Conservation (phyloP, 2,113 vertebrate species). For the Actenoides lindsayi region DNA sequence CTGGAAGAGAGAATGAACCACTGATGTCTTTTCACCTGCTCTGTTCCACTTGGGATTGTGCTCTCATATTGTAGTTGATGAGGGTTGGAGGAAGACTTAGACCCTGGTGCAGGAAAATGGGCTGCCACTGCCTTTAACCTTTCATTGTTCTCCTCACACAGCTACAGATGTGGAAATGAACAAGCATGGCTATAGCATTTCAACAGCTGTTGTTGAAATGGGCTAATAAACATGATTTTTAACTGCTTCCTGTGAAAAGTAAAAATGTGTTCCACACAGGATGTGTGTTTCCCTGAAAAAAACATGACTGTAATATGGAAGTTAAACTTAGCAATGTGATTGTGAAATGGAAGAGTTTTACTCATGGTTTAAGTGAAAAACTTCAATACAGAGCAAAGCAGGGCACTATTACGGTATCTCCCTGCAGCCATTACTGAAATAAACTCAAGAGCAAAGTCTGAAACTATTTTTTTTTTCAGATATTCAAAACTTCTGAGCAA, state of each 20-base stretch:
- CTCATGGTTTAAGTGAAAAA: background rate
- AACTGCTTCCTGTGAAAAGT: constrained; percentile 51
- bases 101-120: background rate
- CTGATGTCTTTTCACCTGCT: background rate
- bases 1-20: background rate
- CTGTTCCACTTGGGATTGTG: background rate
- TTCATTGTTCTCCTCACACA: background rate
- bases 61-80: background rate
- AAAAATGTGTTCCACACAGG: background rate
- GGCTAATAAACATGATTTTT: constrained; percentile 18
- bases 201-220: background rate
- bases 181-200: background rate
- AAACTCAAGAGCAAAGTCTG: background rate
- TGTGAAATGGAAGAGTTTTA: background rate
- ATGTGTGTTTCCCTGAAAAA: constrained; percentile 19
- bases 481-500: background rate
- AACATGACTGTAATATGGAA: background rate
- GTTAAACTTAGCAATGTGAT: background rate
- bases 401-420: background rate
- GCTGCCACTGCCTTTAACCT: background rate
- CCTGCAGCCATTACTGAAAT: background rate
- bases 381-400: background rate
- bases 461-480: background rate
- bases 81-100: background rate
- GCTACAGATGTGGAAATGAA: constrained; percentile 29